Conservation (phyloP, 2,797 vertebrate genomes). For the Orientallactaga sibirica region DNA sequence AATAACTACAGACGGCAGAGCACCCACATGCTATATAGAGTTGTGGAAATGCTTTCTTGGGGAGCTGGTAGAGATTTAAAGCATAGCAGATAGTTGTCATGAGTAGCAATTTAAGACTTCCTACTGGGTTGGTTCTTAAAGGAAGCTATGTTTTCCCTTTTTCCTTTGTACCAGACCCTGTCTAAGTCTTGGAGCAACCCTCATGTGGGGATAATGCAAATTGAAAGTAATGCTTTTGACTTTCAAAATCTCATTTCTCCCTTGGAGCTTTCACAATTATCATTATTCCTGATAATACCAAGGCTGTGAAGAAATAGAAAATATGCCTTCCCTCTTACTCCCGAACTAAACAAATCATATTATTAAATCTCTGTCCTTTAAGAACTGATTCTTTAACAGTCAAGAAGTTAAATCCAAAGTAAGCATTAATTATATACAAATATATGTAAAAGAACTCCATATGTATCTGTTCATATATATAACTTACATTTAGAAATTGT, state of each 20-base stretch:
- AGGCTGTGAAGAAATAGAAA: constrained; percentile 63
- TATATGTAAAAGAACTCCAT: not conserved
- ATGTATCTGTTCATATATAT: not conserved
- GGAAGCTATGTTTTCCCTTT: not conserved
- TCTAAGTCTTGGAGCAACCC: not conserved
- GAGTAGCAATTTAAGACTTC: not conserved
- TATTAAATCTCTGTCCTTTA: constrained; percentile 6
- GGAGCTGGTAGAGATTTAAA: constrained; percentile 5
- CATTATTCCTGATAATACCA: constrained; percentile 36
- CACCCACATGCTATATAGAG: not conserved
- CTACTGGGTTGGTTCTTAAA: not conserved
- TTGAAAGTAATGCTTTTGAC: constrained; percentile 36
- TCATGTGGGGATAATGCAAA: not conserved
- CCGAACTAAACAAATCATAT: not conserved
- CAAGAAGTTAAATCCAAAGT: constrained; percentile 30
- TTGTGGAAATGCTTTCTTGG: not conserved
- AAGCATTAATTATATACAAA: not conserved
- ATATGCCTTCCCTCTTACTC: constrained; percentile 13
- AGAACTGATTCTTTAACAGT: not conserved
- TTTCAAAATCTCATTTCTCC: constrained; percentile 50
- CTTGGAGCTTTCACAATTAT: constrained; percentile 41
- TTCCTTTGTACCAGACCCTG: not conserved
- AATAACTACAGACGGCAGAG: too few species aligned
- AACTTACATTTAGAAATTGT: not conserved
- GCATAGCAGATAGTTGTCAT: not conserved